These are phyloP conservation scores for Pocillopora verrucosa DNA, from an alignment of 64 coral and sea anemone species.

Conservation along the genomic window DNA sequence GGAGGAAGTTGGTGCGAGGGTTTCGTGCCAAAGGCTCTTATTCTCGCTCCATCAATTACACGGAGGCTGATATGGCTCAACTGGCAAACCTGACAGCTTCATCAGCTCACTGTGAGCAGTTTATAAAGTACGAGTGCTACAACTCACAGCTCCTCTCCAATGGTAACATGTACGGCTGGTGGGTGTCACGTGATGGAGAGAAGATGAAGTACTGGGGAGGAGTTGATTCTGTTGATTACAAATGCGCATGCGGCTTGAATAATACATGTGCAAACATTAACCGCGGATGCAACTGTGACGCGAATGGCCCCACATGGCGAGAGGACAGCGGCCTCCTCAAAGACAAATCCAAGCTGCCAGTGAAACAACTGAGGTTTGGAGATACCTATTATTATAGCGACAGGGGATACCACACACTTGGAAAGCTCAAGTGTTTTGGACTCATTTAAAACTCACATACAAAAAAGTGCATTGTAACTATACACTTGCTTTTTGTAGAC, in stretches of 20 bases:
- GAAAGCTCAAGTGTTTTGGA: slow-evolving; percentile 26
- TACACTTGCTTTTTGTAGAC: no score
- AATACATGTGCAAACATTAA: slow-evolving; percentile 3
- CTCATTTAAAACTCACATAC: no score
- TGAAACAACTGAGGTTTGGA: not conserved
- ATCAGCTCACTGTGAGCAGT: slow-evolving; percentile 44
- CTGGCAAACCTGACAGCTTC: not conserved
- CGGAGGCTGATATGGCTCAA: slow-evolving; percentile 3
- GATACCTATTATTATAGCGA: not conserved
- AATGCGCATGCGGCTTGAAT: not conserved
- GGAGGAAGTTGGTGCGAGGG: not conserved
- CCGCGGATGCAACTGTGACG: slow-evolving; percentile 24
- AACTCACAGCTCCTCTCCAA: not conserved
- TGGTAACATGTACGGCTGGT: slow-evolving; percentile 15
- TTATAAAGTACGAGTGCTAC: slow-evolving; percentile 41
- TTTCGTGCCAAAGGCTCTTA: slow-evolving; percentile 23
- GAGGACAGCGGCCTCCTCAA: slow-evolving; percentile 2
- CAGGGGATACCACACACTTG: slow-evolving; percentile 14
- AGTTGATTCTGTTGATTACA: slow-evolving; percentile 12
- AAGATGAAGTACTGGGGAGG: slow-evolving; percentile 21
- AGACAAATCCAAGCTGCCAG: not conserved
- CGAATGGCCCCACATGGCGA: not conserved
- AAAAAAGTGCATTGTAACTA: no score
- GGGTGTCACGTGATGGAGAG: slow-evolving; percentile 13
- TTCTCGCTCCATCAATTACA: not conserved